Evolutionary conservation across 1,140 invertebrate genomes (phyloP).

Genomic region (Laupala kohalensis): DNA sequence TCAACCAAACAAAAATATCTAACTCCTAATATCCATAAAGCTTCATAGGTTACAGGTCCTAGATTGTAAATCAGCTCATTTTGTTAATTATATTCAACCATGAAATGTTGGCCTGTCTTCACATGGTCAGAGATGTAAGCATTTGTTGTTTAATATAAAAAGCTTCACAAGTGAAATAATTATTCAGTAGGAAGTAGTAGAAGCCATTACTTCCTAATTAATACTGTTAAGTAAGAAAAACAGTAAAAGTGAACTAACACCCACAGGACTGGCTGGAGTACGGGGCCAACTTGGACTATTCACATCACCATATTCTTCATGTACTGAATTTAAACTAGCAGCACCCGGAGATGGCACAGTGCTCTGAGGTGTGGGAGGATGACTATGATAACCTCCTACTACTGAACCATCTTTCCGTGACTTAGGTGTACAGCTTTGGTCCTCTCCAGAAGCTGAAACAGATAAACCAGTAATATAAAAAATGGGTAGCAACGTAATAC

Average conservation of each 20-base stretch:
- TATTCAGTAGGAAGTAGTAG: too few species aligned
- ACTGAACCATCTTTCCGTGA: constrained; percentile 45
- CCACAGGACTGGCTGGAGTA: constrained; percentile 80
- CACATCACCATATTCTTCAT: constrained; percentile 81
- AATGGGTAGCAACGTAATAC: neutral
- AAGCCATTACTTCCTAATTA: neutral
- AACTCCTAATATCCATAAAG: too few species aligned
- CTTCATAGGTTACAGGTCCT: too few species aligned
- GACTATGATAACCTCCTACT: constrained; percentile 32
- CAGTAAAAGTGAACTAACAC: constrained; percentile 20
- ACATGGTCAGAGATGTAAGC: too few species aligned
- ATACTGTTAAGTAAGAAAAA: neutral
- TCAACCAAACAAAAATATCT: too few species aligned
- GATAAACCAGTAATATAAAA: neutral
- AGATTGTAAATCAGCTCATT: too few species aligned
- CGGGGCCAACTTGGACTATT: constrained; percentile 69
- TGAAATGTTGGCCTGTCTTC: too few species aligned
- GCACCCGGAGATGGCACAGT: constrained; percentile 67
- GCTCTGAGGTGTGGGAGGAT: constrained; percentile 57
- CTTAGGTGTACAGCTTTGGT: constrained; percentile 64
- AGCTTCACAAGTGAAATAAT: too few species aligned
- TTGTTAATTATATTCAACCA: too few species aligned
- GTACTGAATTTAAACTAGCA: constrained; percentile 65
- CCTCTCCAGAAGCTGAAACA: constrained; percentile 64
- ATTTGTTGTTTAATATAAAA: too few species aligned